Conservation (phyloP, 2,113 vertebrate genomes). For the Phainopepla nitens region DNA sequence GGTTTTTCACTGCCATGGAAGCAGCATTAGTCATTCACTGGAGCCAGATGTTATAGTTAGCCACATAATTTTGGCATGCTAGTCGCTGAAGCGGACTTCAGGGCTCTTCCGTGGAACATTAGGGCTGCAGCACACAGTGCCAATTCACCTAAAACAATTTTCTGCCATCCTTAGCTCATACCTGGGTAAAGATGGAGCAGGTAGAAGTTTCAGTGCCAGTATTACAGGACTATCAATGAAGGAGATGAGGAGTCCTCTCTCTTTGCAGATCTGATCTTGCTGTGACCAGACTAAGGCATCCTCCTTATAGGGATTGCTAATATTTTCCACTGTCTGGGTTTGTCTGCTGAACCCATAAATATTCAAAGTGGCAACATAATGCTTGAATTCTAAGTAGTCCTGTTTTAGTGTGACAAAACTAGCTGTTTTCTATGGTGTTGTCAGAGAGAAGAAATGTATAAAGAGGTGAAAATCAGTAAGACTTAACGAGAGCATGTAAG, state of each 20-base stretch:
- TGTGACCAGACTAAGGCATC: background rate
- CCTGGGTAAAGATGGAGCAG: background rate
- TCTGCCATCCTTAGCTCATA: background rate
- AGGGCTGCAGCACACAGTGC: background rate
- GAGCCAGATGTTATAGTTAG: background rate
- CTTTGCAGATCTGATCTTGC: background rate
- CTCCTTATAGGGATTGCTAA: background rate
- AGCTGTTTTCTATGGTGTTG: background rate
- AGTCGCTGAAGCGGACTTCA: background rate
- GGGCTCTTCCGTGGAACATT: background rate
- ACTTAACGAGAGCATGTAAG: background rate
- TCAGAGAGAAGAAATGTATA: background rate
- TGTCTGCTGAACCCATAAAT: background rate
- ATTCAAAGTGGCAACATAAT: background rate
- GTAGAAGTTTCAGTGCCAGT: background rate
- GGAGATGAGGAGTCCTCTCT: rapidly evolving
- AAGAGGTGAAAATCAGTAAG: background rate
- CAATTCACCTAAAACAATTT: background rate
- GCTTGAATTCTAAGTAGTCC: background rate
- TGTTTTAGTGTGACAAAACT: background rate
- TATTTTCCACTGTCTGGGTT: background rate
- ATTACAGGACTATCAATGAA: background rate
- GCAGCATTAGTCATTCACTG: background rate
- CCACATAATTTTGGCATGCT: background rate
- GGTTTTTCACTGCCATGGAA: background rate